Evolutionary conservation across 2,888 invertebrate genomes (phyloP).

Genomic region (Platycheirus rosarum): DNA sequence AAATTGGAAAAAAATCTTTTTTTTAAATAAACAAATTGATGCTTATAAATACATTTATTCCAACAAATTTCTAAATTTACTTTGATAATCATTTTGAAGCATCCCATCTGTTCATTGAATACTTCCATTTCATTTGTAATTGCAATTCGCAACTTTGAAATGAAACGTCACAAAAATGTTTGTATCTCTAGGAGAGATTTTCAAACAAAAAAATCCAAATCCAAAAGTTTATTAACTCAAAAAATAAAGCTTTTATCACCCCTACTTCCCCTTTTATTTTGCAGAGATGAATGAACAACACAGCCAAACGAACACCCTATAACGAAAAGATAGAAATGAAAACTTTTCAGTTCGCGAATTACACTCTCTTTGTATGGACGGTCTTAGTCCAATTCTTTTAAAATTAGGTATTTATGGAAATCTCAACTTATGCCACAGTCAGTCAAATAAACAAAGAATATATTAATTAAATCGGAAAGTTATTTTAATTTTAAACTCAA

Average conservation of each 20-base stretch:
- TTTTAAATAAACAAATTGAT: no score
- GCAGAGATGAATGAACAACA: conserved; percentile 24
- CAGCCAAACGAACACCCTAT: conserved; percentile 14
- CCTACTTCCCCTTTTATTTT: conserved; percentile 22
- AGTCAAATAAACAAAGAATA: conserved; percentile 40
- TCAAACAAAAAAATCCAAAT: neutral
- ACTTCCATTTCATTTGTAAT: conserved; percentile 2
- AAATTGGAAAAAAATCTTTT: neutral
- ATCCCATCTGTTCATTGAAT: conserved; percentile 16
- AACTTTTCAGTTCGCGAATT: conserved; percentile 67
- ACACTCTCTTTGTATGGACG: conserved; percentile 55
- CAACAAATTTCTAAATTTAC: no score
- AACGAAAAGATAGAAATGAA: conserved; percentile 46
- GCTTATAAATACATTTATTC: no score
- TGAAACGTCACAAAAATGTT: neutral
- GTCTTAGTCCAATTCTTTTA: no score
- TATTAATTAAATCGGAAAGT: conserved; percentile 1
- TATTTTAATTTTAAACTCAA: conserved; percentile 16
- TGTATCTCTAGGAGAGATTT: conserved; percentile 9
- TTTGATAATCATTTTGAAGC: conserved; percentile 30
- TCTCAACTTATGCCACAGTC: no score
- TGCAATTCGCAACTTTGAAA: neutral
- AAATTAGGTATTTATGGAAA: no score
- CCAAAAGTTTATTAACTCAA: neutral
- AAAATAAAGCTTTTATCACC: conserved; percentile 31